A percentile compares a stretch with the other conserved stretches of the same genome.
Conservation (phyloP, 2,888 invertebrate genomes). For the Polietes domitor region DNA sequence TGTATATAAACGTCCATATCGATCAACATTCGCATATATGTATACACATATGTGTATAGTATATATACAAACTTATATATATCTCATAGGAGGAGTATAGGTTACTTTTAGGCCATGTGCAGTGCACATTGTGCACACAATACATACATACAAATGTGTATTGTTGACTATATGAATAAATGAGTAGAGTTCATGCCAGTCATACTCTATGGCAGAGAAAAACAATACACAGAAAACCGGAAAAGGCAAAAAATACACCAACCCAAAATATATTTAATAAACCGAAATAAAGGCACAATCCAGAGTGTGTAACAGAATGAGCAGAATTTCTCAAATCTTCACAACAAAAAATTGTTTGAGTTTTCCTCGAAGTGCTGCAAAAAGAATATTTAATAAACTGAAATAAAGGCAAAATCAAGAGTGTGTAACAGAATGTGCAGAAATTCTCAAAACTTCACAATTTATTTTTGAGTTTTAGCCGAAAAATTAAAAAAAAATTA, state of each 20-base stretch:
- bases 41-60: slow-evolving; percentile 25
- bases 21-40: neutral
- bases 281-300: neutral
- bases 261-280: neutral
- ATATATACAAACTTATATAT: slow-evolving; percentile 36
- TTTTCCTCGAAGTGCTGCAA: too few relatives aligned
- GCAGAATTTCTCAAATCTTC: too few relatives aligned
- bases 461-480: too few relatives aligned
- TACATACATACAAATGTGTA: neutral
- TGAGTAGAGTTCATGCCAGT: neutral
- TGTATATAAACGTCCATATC: neutral
- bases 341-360: too few relatives aligned
- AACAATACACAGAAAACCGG: neutral
- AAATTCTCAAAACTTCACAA: too few relatives aligned
- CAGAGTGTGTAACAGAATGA: too few relatives aligned
- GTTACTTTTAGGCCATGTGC: slow-evolving; percentile 10
- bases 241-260: neutral
- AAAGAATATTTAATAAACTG: too few relatives aligned
- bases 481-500: too few relatives aligned
- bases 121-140: too few relatives aligned
- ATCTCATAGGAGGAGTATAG: slow-evolving; percentile 9
- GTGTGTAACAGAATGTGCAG: too few relatives aligned
- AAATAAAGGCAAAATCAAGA: too few relatives aligned
- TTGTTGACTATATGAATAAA: neutral
- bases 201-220: slow-evolving; percentile 6